Evolutionary conservation across 2,888 invertebrate genomes (phyloP).

Genomic region (Melanargia galathea): DNA sequence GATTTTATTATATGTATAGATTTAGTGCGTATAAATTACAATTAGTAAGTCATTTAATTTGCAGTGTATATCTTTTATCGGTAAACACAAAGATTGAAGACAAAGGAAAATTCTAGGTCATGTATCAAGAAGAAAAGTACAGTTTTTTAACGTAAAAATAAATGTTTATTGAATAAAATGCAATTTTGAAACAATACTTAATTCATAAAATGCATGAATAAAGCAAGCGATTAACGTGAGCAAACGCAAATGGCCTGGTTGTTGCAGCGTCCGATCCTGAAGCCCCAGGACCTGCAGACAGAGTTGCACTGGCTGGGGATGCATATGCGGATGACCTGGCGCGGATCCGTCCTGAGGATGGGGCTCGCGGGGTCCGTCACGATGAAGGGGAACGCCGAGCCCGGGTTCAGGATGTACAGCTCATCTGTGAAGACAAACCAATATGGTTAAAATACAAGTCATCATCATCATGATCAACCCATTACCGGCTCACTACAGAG

Average conservation of each 20-base stretch:
- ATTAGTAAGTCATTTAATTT: too few species aligned
- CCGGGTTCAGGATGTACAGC: conserved; percentile 16
- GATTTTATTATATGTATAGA: too few species aligned
- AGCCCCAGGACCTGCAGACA: conserved; percentile 15
- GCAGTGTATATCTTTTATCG: too few species aligned
- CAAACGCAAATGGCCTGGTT: conserved; percentile 22
- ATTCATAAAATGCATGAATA: not conserved
- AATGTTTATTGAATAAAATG: not conserved
- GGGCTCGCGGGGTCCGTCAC: conserved; percentile 11
- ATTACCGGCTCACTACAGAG: too few species aligned
- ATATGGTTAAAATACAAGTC: not conserved
- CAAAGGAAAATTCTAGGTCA: not conserved
- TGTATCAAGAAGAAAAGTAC: not conserved
- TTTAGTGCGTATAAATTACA: too few species aligned
- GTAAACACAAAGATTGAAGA: too few species aligned
- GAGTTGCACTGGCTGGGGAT: conserved; percentile 24
- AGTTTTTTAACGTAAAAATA: not conserved
- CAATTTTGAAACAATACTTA: not conserved
- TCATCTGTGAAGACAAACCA: not conserved
- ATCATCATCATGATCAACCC: too few species aligned
- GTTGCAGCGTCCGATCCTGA: conserved; percentile 18
- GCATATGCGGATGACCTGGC: conserved; percentile 22
- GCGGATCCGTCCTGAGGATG: not conserved
- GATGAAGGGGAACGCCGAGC: conserved; percentile 16
- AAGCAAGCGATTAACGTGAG: conserved; percentile 4